Conservation (phyloP, 2,113 vertebrate species). For the Mus pahari region DNA sequence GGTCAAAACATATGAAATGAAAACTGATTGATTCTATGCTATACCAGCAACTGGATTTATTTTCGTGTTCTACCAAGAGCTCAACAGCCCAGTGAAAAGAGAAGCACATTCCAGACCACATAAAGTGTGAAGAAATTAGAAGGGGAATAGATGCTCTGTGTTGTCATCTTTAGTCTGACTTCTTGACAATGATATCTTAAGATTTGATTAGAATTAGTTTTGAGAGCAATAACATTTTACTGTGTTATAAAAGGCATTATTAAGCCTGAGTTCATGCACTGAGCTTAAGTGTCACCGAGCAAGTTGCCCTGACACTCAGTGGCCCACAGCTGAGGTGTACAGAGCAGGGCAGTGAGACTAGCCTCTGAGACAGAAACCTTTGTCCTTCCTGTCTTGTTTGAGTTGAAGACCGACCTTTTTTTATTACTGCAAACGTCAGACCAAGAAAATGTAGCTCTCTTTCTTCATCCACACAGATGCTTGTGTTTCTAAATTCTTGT, state of each 20-base stretch:
- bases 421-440: not conserved
- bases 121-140: not conserved
- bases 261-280: not conserved
- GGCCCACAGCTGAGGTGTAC: not conserved
- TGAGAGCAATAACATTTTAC: not conserved
- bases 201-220: constrained; percentile 42
- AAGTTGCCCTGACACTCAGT: not conserved
- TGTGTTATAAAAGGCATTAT: constrained; percentile 35
- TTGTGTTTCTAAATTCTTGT: not conserved
- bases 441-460: not conserved
- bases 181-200: not conserved
- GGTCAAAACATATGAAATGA: not conserved
- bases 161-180: not conserved
- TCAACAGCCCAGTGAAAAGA: not conserved
- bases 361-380: not conserved
- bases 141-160: not conserved
- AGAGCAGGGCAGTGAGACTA: not conserved
- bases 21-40: not conserved
- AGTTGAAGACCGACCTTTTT: not conserved
- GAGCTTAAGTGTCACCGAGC: not conserved
- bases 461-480: not conserved
- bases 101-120: not conserved
- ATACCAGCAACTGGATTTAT: not conserved
- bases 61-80: not conserved
- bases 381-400: not conserved